Percentiles rank a stretch among this genome's conserved stretches.
Evolutionary conservation across 2,797 vertebrate species (phyloP).

Genomic region (Caiman crocodilus): DNA sequence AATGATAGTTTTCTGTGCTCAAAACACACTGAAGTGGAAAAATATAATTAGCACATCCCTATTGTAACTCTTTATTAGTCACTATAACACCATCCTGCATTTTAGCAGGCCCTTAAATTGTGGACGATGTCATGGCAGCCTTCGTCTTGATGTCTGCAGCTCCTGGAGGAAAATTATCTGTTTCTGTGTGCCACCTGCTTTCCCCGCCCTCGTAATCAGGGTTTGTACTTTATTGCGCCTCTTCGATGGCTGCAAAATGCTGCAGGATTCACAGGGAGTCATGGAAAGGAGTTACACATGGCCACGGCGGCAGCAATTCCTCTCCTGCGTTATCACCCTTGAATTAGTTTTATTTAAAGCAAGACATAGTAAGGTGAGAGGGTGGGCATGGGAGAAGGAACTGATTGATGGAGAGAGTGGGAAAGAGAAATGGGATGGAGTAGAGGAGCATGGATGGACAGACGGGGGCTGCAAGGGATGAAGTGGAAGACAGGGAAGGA

Average conservation of each 20-base stretch:
- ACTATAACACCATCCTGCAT: conserved; percentile 45
- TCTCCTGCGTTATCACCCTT: conserved; percentile 24
- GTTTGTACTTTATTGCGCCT: conserved; percentile 24
- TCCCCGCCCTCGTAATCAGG: conserved; percentile 25
- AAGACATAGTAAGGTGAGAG: background rate
- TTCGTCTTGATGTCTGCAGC: background rate
- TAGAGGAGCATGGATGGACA: background rate
- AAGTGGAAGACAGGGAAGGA: background rate
- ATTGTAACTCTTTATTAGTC: conserved; percentile 66
- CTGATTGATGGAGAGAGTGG: background rate
- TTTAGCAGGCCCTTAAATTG: conserved; percentile 43
- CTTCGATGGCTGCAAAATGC: conserved; percentile 16
- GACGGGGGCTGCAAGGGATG: background rate
- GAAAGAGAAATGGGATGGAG: background rate
- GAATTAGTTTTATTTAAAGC: conserved; percentile 46
- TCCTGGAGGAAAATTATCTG: conserved; percentile 23
- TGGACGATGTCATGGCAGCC: background rate
- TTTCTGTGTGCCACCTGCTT: conserved; percentile 42
- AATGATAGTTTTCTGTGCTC: conserved; percentile 76
- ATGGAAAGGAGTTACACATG: conserved; percentile 23
- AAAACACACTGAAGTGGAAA: conserved; percentile 75
- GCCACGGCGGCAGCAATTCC: background rate
- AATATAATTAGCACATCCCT: conserved; percentile 76
- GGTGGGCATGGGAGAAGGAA: background rate
- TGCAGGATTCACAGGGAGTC: background rate